Evolutionary conservation across 1,140 invertebrate genomes (phyloP).

Genomic region (Trichonephila inaurata): DNA sequence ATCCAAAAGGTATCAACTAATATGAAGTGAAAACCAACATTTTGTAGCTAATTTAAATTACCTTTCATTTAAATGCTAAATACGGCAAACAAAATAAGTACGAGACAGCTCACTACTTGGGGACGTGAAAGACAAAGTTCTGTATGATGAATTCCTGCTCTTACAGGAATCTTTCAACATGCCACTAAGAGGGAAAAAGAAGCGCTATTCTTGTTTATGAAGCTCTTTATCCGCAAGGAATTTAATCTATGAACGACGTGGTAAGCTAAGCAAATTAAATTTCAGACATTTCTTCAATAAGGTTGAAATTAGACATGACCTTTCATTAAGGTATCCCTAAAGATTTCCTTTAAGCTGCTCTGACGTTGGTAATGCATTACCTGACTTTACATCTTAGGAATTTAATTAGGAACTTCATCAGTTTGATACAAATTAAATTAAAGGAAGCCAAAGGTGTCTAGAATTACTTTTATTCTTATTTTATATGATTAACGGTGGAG

Average conservation of each 20-base stretch:
- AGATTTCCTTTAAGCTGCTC: conserved; percentile 23
- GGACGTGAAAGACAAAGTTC: neutral
- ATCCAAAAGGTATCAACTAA: too few relatives aligned
- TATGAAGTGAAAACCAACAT: too few relatives aligned
- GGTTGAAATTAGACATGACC: conserved; percentile 14
- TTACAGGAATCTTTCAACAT: neutral
- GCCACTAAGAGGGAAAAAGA: neutral
- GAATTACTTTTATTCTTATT: conserved; percentile 8
- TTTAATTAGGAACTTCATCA: conserved; percentile 63
- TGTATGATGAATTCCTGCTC: neutral
- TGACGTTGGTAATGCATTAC: conserved; percentile 39
- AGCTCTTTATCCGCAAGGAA: neutral
- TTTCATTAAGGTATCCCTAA: conserved; percentile 45
- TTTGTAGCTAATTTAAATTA: too few relatives aligned
- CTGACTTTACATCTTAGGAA: conserved; percentile 56
- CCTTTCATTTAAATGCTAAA: too few relatives aligned
- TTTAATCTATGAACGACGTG: conserved; percentile 2
- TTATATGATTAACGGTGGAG: conserved; percentile 3
- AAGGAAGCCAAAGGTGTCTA: neutral
- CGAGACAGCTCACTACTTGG: neutral
- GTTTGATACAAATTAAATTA: conserved; percentile 56
- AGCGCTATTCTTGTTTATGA: neutral
- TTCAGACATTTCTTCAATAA: conserved; percentile 58
- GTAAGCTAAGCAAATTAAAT: conserved; percentile 21
- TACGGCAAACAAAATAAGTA: neutral